Percentiles rank a stretch among this genome's conserved stretches.
Evolutionary conservation across 2,797 vertebrate genomes (phyloP).

Genomic region (Forpus xanthops): DNA sequence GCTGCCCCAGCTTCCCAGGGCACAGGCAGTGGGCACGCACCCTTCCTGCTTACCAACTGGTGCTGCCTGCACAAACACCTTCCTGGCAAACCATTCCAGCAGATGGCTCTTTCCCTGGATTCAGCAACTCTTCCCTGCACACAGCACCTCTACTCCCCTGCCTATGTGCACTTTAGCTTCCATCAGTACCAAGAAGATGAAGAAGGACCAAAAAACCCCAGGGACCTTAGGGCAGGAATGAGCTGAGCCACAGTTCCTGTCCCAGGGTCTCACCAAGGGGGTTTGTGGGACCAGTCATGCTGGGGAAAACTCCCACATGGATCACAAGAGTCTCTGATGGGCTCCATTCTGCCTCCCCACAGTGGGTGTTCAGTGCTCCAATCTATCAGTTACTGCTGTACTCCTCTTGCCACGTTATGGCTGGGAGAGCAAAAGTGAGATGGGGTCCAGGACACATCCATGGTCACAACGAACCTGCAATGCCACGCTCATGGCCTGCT

Average conservation of each 20-base stretch:
- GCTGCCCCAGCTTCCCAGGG: neutral
- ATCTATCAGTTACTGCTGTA: neutral
- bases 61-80: neutral
- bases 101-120: neutral
- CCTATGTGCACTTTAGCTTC: neutral
- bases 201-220: neutral
- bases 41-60: neutral
- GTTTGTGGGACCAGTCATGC: neutral
- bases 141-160: neutral
- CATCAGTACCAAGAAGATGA: neutral
- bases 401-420: neutral
- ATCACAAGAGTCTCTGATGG: neutral
- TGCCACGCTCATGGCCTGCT: fast-evolving
- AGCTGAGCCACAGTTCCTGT: neutral
- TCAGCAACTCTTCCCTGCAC: neutral
- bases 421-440: neutral
- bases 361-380: neutral
- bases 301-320: neutral
- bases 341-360: neutral
- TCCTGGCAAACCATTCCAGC: neutral
- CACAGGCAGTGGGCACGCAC: neutral
- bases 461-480: neutral
- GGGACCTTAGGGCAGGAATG: neutral
- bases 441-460: fast-evolving
- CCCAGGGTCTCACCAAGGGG: neutral